Conservation (phyloP, 2,113 vertebrate species). For the Patagioenas fasciata region DNA sequence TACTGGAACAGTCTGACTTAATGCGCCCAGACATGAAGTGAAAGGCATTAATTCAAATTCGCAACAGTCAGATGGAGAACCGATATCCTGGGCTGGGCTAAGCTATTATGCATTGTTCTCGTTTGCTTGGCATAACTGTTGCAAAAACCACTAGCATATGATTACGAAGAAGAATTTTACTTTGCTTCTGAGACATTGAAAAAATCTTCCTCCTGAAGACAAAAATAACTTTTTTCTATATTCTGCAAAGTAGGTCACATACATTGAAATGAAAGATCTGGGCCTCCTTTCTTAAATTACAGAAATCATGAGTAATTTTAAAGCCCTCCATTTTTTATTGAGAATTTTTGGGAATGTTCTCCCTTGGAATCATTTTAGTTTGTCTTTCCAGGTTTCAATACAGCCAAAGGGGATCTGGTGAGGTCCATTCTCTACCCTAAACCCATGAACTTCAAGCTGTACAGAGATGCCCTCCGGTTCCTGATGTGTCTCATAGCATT, state of each 20-base stretch:
- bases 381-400: constrained; percentile 77
- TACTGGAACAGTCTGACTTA: background rate
- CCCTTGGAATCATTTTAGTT: background rate
- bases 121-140: background rate
- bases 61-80: background rate
- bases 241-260: background rate
- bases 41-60: background rate
- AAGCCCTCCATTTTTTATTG: background rate
- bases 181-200: background rate
- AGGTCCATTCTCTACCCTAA: constrained; percentile 83
- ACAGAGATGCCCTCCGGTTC: constrained; percentile 78
- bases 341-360: background rate
- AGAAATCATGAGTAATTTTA: background rate
- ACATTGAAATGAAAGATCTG: background rate
- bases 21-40: background rate
- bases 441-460: constrained; percentile 80
- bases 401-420: constrained; percentile 81
- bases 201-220: background rate
- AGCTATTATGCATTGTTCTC: background rate
- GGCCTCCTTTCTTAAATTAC: background rate
- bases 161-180: background rate
- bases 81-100: background rate
- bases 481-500: constrained; percentile 73
- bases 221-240: background rate
- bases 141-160: background rate